Evolutionary conservation across 1,140 invertebrate species (phyloP), one percentile per base, ranked within the genome.

Genomic region (Trachymyrmex cornetzi): DNA sequence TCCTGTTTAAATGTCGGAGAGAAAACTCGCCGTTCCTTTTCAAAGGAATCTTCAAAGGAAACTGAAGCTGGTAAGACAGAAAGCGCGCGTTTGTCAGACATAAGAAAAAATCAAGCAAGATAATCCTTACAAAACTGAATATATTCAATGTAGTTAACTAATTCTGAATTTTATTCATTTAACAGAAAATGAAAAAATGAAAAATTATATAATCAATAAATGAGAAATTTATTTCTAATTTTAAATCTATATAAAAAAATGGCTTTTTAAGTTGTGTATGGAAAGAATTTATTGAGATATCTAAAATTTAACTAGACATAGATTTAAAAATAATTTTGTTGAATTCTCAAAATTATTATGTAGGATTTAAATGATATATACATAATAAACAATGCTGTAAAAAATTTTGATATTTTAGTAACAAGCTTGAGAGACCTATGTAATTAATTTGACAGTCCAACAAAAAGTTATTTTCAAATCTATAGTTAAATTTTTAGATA

Each of bases 11-110:
- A 16, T 50, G 34, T n/a, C 22, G 0, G 48, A 67, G 79, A 55
- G 77, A 19, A 71, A 71, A 71, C 24, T 61, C 24, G 19, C n/a
- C 34, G 27, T 19, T 59, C 27, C 55, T 63, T 16, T 34, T 71
- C 55, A 19, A 79, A 84, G 64, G 38, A 86, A 88, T 88, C 74
- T 67, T 81, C n/a, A n/a, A n/a, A n/a, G n/a, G 11, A 38, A 71
- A 81, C n/a, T 80, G 27, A 80, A 50, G 22, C 24, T 79, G 19
- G 61, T 24, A 48, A 50, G 24, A 19, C 38, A 79, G 44, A 22
- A 79, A 50, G 19, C 64, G 38, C 22, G 53, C 53, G 53, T 59
- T 75, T 59, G 72, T 77, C 7, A 59, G 30, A 59, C 22, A 16
- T 19, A 24, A 61, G 14, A 12, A 9, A 74, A 11, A 75, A n/a